Base-by-base conservation (phyloP, 2,113 vertebrate species). In the Myrmecophaga tridactyla region DNA sequence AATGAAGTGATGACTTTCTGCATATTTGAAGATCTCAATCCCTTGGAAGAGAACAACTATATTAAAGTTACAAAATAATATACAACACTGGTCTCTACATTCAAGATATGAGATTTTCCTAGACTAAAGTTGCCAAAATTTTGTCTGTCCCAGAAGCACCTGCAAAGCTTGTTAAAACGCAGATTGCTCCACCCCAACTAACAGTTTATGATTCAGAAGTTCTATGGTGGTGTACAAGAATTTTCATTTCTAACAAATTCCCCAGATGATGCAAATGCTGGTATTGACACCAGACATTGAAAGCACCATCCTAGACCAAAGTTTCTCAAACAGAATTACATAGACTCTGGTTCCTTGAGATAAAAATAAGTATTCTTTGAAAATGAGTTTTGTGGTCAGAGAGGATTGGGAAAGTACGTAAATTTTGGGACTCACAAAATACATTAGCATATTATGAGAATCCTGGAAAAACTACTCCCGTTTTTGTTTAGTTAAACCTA, bases 391-490 rank as follows among this genome's bases (percentile, higher is more conserved):
- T 90, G 2, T 80, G 56, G 18, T 83, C 20, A 82, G 63, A 91
- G 29, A 65, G n/a, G 2, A 18, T 90, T 89, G 46, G 36, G n/a
- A 94, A 94, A 80, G 70, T 53, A 89, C 43, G 25, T 21, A 92
- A 73, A 53, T 36, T 81, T 89, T 46, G 92, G 34, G 15, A 90
- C 84, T 81, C 70, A 92, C 7, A 77, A 91, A 92, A 87, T 39
- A 18, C 36, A 43, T 43, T 75, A 56, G 13, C 41, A 53, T 80
- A 34, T 90, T 89, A 39, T 39, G 9, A 70, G 72, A 76, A 70
- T 60, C 65, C 94, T 85, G 31, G 70, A 89, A 67, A 41, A 86
- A n/a, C 14, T 12, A 48, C 20, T 95, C 27, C 46, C 63, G 86
- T 72, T 73, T 56, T 94, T 46, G 53, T 43, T 72, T 77, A 77